phyloP scores from a whole-genome alignment of 1,140 invertebrate species.

The Heliothis subflexa region DNA sequence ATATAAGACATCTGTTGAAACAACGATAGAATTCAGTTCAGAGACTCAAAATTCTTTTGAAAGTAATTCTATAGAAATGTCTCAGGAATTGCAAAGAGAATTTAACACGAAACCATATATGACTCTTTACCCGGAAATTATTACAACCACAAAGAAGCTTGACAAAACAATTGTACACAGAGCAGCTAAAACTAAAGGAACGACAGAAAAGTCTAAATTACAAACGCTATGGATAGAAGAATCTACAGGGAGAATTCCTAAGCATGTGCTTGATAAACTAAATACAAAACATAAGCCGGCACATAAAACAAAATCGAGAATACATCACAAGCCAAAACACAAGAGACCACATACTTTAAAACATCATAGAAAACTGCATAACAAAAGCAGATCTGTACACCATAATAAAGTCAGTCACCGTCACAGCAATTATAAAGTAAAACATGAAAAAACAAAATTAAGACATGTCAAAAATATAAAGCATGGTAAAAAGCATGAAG shows the following conservation, averaged over 20 bases:
- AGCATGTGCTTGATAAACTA: not conserved
- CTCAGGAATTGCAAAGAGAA: not conserved
- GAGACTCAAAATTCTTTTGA: not conserved
- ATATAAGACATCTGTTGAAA: not conserved
- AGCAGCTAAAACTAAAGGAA: not conserved
- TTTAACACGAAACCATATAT: not conserved
- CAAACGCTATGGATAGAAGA: not conserved
- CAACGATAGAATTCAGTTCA: too few relatives aligned
- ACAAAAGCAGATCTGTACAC: not conserved
- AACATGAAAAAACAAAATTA: too few relatives aligned
- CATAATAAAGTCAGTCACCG: too few relatives aligned
- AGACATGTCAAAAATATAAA: too few relatives aligned
- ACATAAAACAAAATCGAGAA: not conserved
- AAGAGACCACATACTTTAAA: not conserved
- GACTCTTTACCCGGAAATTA: not conserved
- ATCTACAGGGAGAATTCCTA: not conserved
- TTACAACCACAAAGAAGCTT: not conserved
- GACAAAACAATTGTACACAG: not conserved
- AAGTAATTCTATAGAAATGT: not conserved
- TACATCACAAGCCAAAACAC: not conserved
- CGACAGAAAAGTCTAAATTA: not conserved
- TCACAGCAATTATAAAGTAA: too few relatives aligned
- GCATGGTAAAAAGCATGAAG: too few relatives aligned
- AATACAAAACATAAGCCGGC: not conserved
- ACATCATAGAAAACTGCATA: not conserved